Percentiles rank a stretch among this genome's conserved stretches.
Evolutionary conservation across 2,113 vertebrate species (phyloP).

Genomic region (Bagarius yarrelli): DNA sequence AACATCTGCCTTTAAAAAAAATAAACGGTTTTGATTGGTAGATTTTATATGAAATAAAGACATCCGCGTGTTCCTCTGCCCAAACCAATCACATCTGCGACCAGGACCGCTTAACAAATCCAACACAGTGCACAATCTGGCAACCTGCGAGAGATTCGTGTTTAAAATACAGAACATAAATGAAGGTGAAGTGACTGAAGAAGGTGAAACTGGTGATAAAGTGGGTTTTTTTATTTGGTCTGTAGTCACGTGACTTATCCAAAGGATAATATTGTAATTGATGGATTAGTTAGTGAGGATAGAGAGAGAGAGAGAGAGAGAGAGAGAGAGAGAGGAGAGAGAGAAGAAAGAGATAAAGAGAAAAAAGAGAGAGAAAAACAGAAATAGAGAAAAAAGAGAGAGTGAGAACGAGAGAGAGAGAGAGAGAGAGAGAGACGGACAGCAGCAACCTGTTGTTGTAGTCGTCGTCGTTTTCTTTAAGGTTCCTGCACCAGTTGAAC

Average conservation of each 20-base stretch:
- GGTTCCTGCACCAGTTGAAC: conserved; percentile 19
- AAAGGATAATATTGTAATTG: neutral
- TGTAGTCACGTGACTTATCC: neutral
- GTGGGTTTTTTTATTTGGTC: neutral
- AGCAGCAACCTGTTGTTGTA: conserved; percentile 23
- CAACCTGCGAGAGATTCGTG: neutral
- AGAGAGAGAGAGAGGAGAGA: neutral
- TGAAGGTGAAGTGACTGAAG: neutral
- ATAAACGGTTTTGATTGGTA: no score
- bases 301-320: neutral
- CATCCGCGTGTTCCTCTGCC: no score
- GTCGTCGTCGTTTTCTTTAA: neutral
- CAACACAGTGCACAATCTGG: neutral
- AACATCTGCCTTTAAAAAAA: no score
- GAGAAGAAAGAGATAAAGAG: neutral
- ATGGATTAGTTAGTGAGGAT: neutral
- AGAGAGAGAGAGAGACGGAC: neutral
- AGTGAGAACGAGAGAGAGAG: neutral
- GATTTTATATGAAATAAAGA: no score
- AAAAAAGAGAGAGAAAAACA: neutral
- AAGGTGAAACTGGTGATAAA: neutral
- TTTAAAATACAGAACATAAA: neutral
- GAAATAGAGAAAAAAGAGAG: neutral
- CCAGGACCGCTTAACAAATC: neutral
- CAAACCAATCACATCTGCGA: no score